Percentiles rank a stretch among this genome's conserved stretches.
Conservation (phyloP, 2,797 vertebrate species). For the Dicrostonyx torquatus region DNA sequence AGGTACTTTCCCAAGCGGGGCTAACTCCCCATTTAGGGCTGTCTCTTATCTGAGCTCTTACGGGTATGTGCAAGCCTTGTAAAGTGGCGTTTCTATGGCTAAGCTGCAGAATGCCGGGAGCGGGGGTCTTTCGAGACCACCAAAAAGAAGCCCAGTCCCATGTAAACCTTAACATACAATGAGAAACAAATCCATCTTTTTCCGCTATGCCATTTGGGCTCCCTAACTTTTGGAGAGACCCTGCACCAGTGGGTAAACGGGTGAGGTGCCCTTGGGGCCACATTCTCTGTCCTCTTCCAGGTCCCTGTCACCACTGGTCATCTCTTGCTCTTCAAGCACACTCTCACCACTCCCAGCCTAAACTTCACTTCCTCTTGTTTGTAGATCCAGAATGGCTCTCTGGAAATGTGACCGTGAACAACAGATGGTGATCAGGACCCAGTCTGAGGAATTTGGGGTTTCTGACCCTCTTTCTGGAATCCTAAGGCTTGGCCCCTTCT, state of each 20-base stretch:
- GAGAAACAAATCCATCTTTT: not conserved
- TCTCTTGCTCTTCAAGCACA: not conserved
- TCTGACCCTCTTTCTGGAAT: not conserved
- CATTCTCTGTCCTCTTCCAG: not conserved
- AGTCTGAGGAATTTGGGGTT: not conserved
- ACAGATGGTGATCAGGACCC: too few relatives aligned
- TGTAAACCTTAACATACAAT: not conserved
- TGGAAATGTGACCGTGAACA: not conserved
- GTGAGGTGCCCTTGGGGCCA: not conserved
- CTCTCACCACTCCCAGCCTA: too few relatives aligned
- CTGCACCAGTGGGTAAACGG: not conserved
- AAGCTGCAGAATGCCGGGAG: too few relatives aligned
- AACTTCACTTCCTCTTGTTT: not conserved
- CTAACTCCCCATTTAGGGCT: too few relatives aligned
- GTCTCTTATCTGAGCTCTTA: too few relatives aligned
- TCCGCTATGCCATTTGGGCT: rapidly evolving
- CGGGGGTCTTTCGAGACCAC: too few relatives aligned
- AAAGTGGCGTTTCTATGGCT: too few relatives aligned
- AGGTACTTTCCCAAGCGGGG: too few relatives aligned
- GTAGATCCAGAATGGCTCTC: not conserved
- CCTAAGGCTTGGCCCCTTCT: too few relatives aligned
- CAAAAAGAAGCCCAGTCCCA: not conserved
- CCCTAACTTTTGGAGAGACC: not conserved
- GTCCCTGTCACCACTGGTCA: rapidly evolving
- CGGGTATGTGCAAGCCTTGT: too few relatives aligned